Percentiles rank a stretch among this genome's conserved stretches.
These are phyloP conservation scores for Drosophila sturtevanti DNA, from an alignment of 1,140 invertebrate genomes.

Conservation along the genomic window DNA sequence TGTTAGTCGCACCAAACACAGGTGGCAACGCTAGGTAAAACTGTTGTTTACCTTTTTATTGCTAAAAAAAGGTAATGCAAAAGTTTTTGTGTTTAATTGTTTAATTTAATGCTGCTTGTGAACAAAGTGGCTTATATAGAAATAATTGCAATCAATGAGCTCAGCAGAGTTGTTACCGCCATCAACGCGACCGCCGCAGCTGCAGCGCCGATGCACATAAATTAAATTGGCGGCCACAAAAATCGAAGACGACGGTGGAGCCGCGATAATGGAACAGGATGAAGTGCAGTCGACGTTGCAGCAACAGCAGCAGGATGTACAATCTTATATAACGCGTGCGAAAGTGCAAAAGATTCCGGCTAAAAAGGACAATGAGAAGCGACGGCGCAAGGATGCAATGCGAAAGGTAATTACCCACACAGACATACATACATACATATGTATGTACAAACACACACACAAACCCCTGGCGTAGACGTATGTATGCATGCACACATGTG, in stretches of 20 bases:
- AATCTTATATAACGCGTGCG: constrained; percentile 76
- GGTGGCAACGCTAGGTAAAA: background rate
- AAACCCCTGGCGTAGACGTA: background rate
- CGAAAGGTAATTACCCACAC: constrained; percentile 75
- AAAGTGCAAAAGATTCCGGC: constrained; percentile 69
- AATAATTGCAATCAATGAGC: background rate
- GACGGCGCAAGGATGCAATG: constrained; percentile 76
- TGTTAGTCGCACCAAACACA: too few relatives aligned
- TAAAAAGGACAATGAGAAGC: constrained; percentile 79
- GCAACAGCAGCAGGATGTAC: constrained; percentile 44
- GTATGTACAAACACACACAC: constrained; percentile 22
- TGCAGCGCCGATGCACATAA: constrained; percentile 8
- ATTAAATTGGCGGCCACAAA: constrained; percentile 36
- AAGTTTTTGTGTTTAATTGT: constrained; percentile 2
- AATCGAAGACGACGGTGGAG: constrained; percentile 48
- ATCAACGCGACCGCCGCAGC: background rate
- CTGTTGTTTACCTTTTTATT: constrained; percentile 18
- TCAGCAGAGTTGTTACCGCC: background rate
- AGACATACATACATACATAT: constrained; percentile 5
- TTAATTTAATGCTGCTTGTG: background rate
- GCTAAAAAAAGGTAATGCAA: background rate
- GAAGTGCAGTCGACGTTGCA: constrained; percentile 30
- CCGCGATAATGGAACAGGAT: constrained; percentile 36
- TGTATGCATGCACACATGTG: background rate
- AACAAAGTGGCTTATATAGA: background rate